Percentiles rank a stretch among this genome's conserved stretches.
Evolutionary conservation across 2,113 vertebrate species (phyloP).

Genomic region (Galeopterus variegatus): DNA sequence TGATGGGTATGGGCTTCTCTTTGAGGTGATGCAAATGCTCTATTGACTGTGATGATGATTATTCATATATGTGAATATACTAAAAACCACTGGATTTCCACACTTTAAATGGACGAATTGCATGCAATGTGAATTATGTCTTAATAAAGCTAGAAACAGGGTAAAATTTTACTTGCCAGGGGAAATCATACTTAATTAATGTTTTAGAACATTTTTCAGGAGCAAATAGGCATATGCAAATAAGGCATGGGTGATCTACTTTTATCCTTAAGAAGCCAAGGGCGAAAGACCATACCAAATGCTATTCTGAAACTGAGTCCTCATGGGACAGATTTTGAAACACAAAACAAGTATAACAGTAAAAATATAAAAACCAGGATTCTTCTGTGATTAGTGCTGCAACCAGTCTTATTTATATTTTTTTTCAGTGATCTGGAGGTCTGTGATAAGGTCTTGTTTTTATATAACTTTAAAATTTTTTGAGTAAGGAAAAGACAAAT

Average conservation of each 20-base stretch:
- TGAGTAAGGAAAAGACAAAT: slow-evolving; percentile 51
- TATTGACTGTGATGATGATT: neutral
- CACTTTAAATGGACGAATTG: neutral
- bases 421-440: neutral
- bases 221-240: neutral
- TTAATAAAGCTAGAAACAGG: neutral
- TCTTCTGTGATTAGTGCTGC: neutral
- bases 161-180: neutral
- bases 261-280: neutral
- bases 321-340: neutral
- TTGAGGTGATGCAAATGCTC: neutral
- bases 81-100: neutral
- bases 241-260: neutral
- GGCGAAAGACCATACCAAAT: neutral
- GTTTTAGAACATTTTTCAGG: neutral
- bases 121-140: neutral
- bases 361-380: neutral
- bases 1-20: neutral
- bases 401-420: slow-evolving; percentile 6
- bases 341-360: neutral
- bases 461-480: slow-evolving; percentile 19
- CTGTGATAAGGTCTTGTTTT: neutral
- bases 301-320: neutral
- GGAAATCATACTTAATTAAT: neutral
- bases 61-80: neutral